Evolutionary conservation across 2,797 vertebrate species (phyloP).

Genomic region (Rhyacichthys aspro): DNA sequence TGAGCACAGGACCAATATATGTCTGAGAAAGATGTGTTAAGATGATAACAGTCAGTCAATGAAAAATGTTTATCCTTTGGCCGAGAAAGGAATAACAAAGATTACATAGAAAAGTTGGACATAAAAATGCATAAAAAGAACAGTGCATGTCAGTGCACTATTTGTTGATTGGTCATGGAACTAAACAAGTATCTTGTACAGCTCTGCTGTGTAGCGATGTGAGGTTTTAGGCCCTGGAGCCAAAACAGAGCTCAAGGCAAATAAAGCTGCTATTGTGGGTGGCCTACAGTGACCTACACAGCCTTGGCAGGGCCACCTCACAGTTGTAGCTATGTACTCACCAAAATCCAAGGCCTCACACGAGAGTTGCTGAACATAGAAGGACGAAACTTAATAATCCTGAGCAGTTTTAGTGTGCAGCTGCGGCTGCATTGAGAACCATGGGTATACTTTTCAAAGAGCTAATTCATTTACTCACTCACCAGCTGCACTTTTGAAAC

Average conservation of each 20-base stretch:
- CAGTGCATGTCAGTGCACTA: slow-evolving; percentile 16
- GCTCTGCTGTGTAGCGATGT: slow-evolving; percentile 52
- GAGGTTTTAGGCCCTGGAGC: slow-evolving; percentile 62
- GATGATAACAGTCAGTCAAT: neutral
- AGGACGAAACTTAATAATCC: slow-evolving; percentile 60
- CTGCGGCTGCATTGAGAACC: slow-evolving; percentile 45
- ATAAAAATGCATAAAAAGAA: slow-evolving; percentile 7
- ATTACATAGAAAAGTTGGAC: slow-evolving; percentile 9
- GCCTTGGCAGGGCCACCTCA: slow-evolving; percentile 75
- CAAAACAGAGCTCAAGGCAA: slow-evolving; percentile 71
- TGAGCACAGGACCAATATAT: slow-evolving; percentile 96
- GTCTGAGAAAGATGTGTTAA: slow-evolving; percentile 87
- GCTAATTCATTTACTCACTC: slow-evolving; percentile 58
- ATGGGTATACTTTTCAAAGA: slow-evolving; percentile 44
- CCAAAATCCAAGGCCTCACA: slow-evolving; percentile 76
- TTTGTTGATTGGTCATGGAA: slow-evolving; percentile 45
- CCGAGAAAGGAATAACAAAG: slow-evolving; percentile 38
- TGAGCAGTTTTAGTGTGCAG: slow-evolving; percentile 38
- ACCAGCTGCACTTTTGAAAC: slow-evolving; percentile 41
- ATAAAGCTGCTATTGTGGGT: slow-evolving; percentile 83
- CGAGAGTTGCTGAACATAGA: slow-evolving; percentile 57
- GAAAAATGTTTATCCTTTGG: neutral
- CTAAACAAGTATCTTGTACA: slow-evolving; percentile 53
- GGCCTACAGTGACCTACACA: slow-evolving; percentile 74
- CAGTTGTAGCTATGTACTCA: slow-evolving; percentile 70